These are phyloP conservation scores for Bungarus multicinctus DNA, from an alignment of 2,113 vertebrate species.

Conservation along the genomic window DNA sequence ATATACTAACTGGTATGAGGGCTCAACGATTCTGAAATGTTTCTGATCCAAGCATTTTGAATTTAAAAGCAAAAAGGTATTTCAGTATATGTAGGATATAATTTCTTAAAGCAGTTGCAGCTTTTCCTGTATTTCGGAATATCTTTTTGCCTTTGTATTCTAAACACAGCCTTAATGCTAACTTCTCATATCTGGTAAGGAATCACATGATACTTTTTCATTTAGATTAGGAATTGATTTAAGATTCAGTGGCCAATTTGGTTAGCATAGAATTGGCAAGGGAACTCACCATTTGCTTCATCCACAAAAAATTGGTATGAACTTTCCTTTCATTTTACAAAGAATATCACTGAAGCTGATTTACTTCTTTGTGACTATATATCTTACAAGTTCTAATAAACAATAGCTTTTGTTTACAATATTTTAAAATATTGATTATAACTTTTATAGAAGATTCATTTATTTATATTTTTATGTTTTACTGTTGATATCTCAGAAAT, in stretches of 20 bases:
- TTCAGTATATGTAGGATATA: neutral
- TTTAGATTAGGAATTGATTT: neutral
- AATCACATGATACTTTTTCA: neutral
- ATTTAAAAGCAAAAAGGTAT: neutral
- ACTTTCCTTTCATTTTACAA: neutral
- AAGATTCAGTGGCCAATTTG: neutral
- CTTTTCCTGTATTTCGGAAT: neutral
- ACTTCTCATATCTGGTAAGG: neutral
- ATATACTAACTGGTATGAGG: neutral
- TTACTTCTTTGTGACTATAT: neutral
- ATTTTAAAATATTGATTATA: neutral
- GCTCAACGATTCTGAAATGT: neutral
- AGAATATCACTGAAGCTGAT: neutral
- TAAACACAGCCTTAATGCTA: neutral
- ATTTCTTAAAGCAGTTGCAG: neutral
- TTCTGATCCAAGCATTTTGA: neutral
- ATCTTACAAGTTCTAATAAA: neutral
- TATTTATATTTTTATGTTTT: constrained; percentile 14
- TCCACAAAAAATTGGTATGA: neutral
- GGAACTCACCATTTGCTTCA: neutral
- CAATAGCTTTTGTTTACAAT: neutral
- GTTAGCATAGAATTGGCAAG: neutral
- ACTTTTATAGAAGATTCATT: neutral
- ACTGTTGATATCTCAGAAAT: constrained; percentile 1
- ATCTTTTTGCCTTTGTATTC: neutral